These are phyloP conservation scores for Poeciliopsis occidentalis DNA, from an alignment of 2,113 vertebrate genomes.

Conservation along the genomic window DNA sequence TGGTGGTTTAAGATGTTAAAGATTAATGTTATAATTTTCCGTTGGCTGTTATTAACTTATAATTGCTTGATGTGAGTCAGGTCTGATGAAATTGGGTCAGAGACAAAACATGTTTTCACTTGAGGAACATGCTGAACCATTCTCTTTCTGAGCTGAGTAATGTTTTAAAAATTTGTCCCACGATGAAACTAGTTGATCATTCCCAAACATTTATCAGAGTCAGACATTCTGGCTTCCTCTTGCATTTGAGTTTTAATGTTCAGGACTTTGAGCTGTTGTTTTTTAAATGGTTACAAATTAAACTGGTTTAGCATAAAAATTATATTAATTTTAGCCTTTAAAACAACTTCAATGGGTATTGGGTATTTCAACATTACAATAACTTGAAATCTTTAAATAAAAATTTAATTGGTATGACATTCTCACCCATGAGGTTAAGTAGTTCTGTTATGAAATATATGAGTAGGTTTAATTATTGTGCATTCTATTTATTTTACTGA, in stretches of 20 bases:
- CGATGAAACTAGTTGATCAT: not conserved
- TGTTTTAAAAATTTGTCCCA: not conserved
- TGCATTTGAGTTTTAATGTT: not conserved
- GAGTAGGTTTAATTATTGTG: too few species aligned
- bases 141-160: not conserved
- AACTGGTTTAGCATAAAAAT: not conserved
- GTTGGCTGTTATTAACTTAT: not conserved
- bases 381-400: not conserved
- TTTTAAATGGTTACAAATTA: not conserved
- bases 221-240: not conserved
- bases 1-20: too few species aligned
- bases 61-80: not conserved
- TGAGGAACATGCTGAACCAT: not conserved
- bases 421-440: too few species aligned
- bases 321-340: not conserved
- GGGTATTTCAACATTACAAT: not conserved
- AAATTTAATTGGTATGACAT: too few species aligned
- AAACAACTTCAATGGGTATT: not conserved
- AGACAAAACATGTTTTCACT: not conserved
- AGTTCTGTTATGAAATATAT: too few species aligned
- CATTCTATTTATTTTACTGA: too few species aligned
- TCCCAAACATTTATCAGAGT: not conserved
- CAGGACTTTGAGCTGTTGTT: not conserved
- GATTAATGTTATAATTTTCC: not conserved
- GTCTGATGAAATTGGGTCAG: not conserved